These are phyloP conservation scores for Anguilla rostrata DNA, from an alignment of 2,113 vertebrate genomes.

Conservation along the genomic window DNA sequence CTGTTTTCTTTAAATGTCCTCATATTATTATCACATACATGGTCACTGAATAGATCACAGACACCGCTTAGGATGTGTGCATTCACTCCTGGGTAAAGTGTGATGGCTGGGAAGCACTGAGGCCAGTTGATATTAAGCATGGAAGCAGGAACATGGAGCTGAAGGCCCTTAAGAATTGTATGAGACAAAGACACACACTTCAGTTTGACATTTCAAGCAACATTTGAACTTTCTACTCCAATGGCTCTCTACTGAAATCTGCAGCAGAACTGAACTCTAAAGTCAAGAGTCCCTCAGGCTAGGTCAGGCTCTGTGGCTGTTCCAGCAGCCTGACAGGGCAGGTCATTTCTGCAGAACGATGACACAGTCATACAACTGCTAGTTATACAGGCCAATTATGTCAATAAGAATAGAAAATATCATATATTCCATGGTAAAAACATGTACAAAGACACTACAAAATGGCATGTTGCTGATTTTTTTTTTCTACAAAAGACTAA, in stretches of 20 bases:
- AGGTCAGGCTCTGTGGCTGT: conserved; percentile 34
- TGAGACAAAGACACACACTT: conserved; percentile 6
- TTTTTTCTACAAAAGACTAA: conserved; percentile 12
- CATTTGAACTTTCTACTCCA: neutral
- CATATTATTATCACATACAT: neutral
- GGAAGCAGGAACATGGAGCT: neutral
- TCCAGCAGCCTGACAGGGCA: neutral
- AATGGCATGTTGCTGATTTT: neutral
- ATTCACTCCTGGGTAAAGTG: neutral
- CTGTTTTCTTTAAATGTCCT: no score
- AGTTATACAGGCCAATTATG: conserved; percentile 52
- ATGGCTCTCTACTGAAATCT: neutral
- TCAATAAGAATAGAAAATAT: conserved; percentile 46
- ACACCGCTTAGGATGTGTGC: neutral
- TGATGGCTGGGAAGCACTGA: neutral
- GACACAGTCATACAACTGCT: conserved; percentile 46
- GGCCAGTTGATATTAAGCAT: neutral
- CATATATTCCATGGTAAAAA: conserved; percentile 16
- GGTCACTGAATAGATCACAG: neutral
- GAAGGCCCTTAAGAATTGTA: neutral
- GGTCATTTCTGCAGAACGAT: conserved; percentile 33
- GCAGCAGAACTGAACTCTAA: neutral
- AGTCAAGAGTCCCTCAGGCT: conserved; percentile 44
- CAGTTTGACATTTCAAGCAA: conserved; percentile 19
- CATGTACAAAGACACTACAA: conserved; percentile 42